These are phyloP conservation scores for Drosophila kohkoa DNA, from an alignment of 1,140 invertebrate species.

Conservation along the genomic window DNA sequence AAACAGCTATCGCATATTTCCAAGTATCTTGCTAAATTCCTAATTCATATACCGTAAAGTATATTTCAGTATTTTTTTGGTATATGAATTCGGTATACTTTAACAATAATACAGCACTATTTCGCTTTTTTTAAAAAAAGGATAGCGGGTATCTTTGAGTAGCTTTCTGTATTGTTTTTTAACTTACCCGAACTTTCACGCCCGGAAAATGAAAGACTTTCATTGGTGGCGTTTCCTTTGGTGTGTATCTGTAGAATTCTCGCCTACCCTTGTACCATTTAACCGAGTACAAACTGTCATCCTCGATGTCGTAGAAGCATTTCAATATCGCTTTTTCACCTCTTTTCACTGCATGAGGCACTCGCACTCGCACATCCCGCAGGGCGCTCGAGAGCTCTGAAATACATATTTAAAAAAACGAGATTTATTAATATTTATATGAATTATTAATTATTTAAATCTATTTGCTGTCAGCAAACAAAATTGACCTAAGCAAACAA, in stretches of 20 bases:
- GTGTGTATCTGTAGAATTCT: conserved; percentile 92
- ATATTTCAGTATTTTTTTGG: too few species aligned
- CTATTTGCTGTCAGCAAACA: conserved; percentile 50
- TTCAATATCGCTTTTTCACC: conserved; percentile 88
- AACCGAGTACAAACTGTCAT: conserved; percentile 91
- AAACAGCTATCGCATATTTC: too few species aligned
- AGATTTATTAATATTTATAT: conserved; percentile 36
- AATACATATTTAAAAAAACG: conserved; percentile 31
- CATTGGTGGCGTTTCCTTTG: conserved; percentile 89
- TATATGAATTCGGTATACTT: too few species aligned
- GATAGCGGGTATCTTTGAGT: too few species aligned
- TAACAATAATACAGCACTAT: too few species aligned
- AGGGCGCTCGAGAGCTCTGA: conserved; percentile 83
- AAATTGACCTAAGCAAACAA: conserved; percentile 61
- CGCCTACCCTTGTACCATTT: conserved; percentile 93
- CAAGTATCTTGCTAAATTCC: too few species aligned
- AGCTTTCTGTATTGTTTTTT: neutral
- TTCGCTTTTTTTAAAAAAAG: too few species aligned
- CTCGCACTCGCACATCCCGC: conserved; percentile 87
- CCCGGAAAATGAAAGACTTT: conserved; percentile 91
- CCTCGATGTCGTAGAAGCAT: conserved; percentile 92
- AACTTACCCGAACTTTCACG: conserved; percentile 90
- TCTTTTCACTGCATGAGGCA: conserved; percentile 89
- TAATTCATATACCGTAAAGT: too few species aligned
- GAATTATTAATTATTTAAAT: conserved; percentile 60